Conservation (phyloP, 1,140 invertebrate genomes). For the Micrasema longulum region DNA sequence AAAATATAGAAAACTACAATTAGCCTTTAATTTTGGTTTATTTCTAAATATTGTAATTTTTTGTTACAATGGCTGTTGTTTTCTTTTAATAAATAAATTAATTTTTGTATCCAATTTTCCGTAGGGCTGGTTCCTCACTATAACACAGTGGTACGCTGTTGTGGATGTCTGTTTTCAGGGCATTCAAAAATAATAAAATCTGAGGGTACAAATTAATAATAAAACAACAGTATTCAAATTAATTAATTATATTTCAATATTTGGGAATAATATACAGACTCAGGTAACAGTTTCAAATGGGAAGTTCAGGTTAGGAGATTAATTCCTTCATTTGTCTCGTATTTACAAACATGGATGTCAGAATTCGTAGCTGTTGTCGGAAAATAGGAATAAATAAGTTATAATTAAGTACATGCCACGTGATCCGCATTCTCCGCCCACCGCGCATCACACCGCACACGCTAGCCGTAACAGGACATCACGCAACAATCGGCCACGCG, state of each 20-base stretch:
- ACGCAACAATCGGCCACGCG: background rate
- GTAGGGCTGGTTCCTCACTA: too few relatives aligned
- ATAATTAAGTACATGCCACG: background rate
- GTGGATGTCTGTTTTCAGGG: too few relatives aligned
- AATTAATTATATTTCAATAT: conserved; percentile 40
- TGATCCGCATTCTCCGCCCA: background rate
- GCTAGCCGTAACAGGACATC: background rate
- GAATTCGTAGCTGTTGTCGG: background rate
- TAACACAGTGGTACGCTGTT: too few relatives aligned
- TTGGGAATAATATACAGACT: conserved; percentile 36
- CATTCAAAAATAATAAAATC: too few relatives aligned
- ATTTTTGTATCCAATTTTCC: too few relatives aligned
- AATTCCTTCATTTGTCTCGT: conserved; percentile 1
- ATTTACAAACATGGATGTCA: conserved; percentile 31
- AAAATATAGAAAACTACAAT: too few relatives aligned
- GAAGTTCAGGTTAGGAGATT: background rate
- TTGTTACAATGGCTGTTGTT: too few relatives aligned
- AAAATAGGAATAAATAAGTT: background rate
- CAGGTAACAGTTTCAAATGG: conserved; percentile 32
- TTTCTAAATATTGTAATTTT: too few relatives aligned
- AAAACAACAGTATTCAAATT: conserved; percentile 33
- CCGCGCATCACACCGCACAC: background rate
- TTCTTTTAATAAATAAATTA: too few relatives aligned
- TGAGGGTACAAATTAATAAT: too few relatives aligned
- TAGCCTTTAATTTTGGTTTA: too few relatives aligned